Percentiles rank a stretch among this genome's conserved stretches.
phyloP scores from a whole-genome alignment of 1,140 invertebrate genomes.

The Chironomus striatipennis region DNA sequence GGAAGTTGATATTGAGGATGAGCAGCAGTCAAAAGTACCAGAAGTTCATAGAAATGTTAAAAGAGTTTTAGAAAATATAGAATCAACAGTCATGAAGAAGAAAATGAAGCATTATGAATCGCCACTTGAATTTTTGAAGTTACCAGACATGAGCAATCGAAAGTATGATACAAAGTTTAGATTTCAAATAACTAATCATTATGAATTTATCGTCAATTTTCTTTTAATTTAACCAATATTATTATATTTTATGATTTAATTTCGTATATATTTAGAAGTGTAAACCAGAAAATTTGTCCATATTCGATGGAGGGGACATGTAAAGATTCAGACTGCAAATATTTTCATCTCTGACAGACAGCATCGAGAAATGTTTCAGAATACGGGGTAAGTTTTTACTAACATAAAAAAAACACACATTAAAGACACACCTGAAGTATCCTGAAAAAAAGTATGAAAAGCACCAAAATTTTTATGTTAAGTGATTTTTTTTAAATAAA shows the following conservation, averaged over 20 bases:
- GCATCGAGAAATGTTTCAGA: neutral
- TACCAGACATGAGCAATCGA: neutral
- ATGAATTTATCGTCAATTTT: neutral
- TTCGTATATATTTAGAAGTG: neutral
- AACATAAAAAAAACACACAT: neutral
- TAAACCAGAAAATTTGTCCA: neutral
- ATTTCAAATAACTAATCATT: neutral
- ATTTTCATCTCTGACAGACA: neutral
- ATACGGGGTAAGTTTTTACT: neutral
- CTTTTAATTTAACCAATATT: neutral
- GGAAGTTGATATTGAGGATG: neutral
- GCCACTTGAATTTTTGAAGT: neutral
- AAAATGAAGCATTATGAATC: neutral
- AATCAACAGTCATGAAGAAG: neutral
- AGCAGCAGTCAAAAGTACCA: neutral
- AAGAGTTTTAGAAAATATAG: neutral
- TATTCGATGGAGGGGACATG: neutral
- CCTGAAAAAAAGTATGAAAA: neutral
- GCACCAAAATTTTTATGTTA: neutral
- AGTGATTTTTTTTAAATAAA: conserved; percentile 15
- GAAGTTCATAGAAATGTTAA: neutral
- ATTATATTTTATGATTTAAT: too few relatives aligned
- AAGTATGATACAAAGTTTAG: neutral
- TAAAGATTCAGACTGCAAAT: neutral
- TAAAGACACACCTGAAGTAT: neutral